A percentile compares a stretch with the other conserved stretches of the same genome.
phyloP scores from a whole-genome alignment of 2,797 vertebrate genomes.

The Spinibarbus caldwelli region DNA sequence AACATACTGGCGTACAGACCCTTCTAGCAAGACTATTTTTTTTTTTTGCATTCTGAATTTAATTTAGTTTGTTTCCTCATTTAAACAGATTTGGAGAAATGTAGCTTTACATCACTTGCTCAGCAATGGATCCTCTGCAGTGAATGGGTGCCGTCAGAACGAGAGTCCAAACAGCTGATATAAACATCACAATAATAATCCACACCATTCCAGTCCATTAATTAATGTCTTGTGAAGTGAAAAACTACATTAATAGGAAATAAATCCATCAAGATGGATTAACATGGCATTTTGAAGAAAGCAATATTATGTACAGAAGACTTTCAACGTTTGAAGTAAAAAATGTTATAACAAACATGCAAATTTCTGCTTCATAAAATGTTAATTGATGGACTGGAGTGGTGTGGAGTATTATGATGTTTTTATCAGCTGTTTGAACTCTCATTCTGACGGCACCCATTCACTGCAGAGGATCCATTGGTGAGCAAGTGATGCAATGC shows the following conservation, averaged over 20 bases:
- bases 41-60: background rate
- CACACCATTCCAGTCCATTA: background rate
- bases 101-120: fast-evolving
- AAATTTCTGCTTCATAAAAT: background rate
- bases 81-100: background rate
- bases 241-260: too few species aligned
- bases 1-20: background rate
- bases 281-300: background rate
- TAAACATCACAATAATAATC: background rate
- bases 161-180: background rate
- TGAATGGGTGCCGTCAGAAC: background rate
- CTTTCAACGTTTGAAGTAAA: background rate
- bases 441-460: background rate
- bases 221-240: too few species aligned
- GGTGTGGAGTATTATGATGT: background rate
- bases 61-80: background rate
- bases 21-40: background rate
- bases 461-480: background rate
- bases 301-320: background rate
- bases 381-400: background rate
- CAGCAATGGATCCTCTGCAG: background rate
- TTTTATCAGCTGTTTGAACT: background rate
- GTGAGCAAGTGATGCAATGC: background rate
- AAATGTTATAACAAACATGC: background rate
- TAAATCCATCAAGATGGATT: too few species aligned